phyloP scores from a whole-genome alignment of 1,140 invertebrate genomes.

The Diorhabda elongata region DNA sequence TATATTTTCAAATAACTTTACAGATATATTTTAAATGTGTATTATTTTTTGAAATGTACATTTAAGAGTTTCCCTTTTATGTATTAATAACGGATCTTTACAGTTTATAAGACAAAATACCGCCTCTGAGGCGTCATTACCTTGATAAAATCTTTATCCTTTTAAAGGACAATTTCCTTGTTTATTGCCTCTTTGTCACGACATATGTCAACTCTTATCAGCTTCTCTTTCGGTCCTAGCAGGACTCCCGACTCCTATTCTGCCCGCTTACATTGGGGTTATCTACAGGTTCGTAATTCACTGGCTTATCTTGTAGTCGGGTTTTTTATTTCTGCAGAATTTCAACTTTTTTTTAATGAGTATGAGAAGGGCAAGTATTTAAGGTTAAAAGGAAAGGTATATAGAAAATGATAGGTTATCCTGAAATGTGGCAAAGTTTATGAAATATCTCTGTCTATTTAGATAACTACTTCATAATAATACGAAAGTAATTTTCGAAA shows the following conservation, averaged over 20 bases:
- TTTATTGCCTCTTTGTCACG: constrained; percentile 27
- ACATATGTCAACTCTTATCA: constrained; percentile 23
- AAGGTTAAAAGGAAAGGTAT: no score
- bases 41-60: no score
- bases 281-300: constrained; percentile 2
- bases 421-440: no score
- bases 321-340: background rate
- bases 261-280: background rate
- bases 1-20: no score
- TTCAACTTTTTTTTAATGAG: constrained; percentile 10
- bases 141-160: constrained; percentile 18
- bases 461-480: no score
- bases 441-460: no score
- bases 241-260: constrained; percentile 1
- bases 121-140: constrained; percentile 11
- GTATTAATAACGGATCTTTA: background rate
- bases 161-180: constrained; percentile 15
- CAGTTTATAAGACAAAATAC: background rate
- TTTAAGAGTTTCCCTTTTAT: no score
- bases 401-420: no score
- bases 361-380: no score
- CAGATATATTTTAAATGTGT: no score
- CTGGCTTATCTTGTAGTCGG: background rate
- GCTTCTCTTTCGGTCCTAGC: background rate
- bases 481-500: no score